Base-by-base conservation (phyloP, 2,113 vertebrate genomes). In the Polyodon spathula region DNA sequence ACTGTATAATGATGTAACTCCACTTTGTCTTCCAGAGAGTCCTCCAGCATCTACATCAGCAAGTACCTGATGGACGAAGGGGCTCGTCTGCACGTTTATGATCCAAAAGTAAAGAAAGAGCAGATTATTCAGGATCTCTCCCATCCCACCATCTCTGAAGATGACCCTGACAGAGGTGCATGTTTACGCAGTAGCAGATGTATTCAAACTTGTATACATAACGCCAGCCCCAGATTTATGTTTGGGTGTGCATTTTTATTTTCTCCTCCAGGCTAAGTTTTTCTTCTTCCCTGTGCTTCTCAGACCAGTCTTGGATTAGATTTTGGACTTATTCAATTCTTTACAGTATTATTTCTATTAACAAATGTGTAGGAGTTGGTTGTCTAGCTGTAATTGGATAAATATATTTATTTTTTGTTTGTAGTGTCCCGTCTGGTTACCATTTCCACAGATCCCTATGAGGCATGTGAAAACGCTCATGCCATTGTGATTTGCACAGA, bases 31-130 rank as follows among this genome's bases (percentile, higher is more conserved):
- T 42, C 17, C 37, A 65, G 56, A 37, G 56, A 70, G 43, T 65
- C 62, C 5, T 63, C 67, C 52, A 72, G 67, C 17, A 72, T 58
- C 15, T 14, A 64, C 46, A 56, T 60, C 8, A 61, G 61, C 56
- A 60, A 65, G 40, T 58, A 64, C 39, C 5, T 43, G 27, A 55
- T 17, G 10, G 62, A 62, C 0, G 44, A 69, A 37, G 59, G 61
- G 1, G 64, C 64, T 37, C 60, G 17, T 14, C 55, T 57, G 37
- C 41, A 68, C 41, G 7, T 48, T 40, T 63, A 60, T 3, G 15
- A 59, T 12, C 66, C 66, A 16, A 66, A 65, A 37, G 58, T 68
- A 37, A 61, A 63, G 40, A 63, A 58, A 4, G 40, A 68, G 11
- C 66, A 71, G 55, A 66, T 62, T 1, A 0, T 54, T 10, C 58